Evolutionary conservation across 2,888 invertebrate species (phyloP), one percentile per base, ranked within the genome.

Genomic region (Stenodera caucasica): DNA sequence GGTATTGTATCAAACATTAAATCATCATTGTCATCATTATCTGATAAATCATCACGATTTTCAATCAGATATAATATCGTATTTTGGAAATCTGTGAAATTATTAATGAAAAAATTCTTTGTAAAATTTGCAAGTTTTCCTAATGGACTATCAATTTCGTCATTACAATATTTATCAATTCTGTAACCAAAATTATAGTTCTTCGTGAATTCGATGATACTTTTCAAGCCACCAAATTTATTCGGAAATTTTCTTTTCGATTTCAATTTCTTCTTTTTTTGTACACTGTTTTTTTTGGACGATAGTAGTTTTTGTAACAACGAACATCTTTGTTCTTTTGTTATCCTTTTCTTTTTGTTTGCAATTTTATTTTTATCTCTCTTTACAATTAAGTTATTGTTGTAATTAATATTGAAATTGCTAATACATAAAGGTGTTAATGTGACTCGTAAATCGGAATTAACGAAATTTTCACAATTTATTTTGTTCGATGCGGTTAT

Each of bases 311-410:
- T 74, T 66, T 78, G 77, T 51, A 80, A 61, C 49, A 80, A 65
- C 3, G 78, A 78, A 67, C 79, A 79, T 52, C 80, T 66, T 65
- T 79, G 76, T 55, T 72, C 77, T 71, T 79, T 79, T n/a, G 77
- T 77, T 35, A 79, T 77, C 52, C 79, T 72, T 66, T 75, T 77
- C 52, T 74, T 65, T 63, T 67, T 63, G 23, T 59, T 49, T 45
- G 45, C 61, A 50, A 45, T 40, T 37, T 65, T 65, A 50, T 56
- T 59, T 23, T 63, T 57, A 35, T 53, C 53, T 56, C 32, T 57
- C 37, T 45, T 18, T 35, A 58, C 51, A 53, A 37, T 58, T 37
- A 49, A 37, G 26, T 37, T 57, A 23, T 58, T 56, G 45, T 50
- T 49, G 23, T 52, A 52, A 53, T 49, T 21, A 26, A 53, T 18